Percentiles rank a stretch among this genome's conserved stretches.
phyloP scores from a whole-genome alignment of 2,797 vertebrate genomes.

The Sebastolobus altivelis region DNA sequence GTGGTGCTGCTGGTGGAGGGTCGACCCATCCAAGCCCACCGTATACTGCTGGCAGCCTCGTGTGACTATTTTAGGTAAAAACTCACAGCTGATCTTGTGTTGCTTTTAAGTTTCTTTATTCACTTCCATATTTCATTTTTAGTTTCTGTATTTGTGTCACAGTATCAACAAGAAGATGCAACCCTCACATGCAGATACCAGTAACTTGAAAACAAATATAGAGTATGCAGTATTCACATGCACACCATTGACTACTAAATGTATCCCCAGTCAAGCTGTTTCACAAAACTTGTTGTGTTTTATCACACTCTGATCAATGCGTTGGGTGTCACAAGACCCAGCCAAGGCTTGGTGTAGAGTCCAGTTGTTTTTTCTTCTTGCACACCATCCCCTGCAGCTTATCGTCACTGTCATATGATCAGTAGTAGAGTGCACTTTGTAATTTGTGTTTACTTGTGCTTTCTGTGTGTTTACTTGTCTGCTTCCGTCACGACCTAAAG shows the following conservation, averaged over 20 bases:
- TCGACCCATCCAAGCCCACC: constrained; percentile 91
- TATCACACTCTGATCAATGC: not conserved
- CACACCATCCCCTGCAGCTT: constrained; percentile 1
- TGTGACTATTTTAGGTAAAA: constrained; percentile 96
- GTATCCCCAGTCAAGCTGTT: not conserved
- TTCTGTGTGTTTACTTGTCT: not conserved
- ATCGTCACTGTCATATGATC: constrained; percentile 22
- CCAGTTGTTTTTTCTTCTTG: not conserved
- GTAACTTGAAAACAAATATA: not conserved
- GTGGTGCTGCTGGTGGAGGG: constrained; percentile 94
- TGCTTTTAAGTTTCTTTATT: not conserved
- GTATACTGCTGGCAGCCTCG: constrained; percentile 94
- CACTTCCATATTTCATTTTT: no score
- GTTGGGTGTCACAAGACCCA: not conserved
- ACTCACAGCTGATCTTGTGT: not conserved
- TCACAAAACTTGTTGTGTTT: not conserved
- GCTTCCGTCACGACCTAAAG: not conserved
- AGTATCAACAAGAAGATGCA: no score
- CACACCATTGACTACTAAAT: not conserved
- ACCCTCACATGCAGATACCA: not conserved
- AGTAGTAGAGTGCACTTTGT: not conserved
- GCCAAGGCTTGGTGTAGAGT: not conserved
- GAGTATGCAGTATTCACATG: not conserved
- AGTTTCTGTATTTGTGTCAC: not conserved
- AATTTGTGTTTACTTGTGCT: not conserved